These are phyloP conservation scores for Eucera pruinosa DNA, from an alignment of 2,888 invertebrate species.

Conservation along the genomic window DNA sequence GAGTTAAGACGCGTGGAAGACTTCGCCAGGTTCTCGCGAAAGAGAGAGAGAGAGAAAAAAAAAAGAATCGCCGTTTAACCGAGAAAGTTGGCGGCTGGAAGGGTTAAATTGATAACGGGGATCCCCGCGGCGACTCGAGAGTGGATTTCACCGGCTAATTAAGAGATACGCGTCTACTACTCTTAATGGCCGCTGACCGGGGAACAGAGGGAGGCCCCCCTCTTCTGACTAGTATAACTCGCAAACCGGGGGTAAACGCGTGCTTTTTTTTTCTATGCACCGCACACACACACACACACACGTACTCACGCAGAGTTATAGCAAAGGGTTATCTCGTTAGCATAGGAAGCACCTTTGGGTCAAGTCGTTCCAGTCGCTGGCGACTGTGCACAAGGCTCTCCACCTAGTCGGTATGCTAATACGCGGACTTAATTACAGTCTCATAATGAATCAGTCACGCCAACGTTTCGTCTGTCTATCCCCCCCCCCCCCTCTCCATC, in stretches of 20 bases:
- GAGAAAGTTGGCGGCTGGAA: constrained; percentile 61
- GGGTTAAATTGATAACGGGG: constrained; percentile 73
- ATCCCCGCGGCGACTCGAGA: constrained; percentile 29
- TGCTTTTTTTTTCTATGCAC: constrained; percentile 48
- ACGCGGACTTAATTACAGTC: constrained; percentile 78
- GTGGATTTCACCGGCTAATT: constrained; percentile 76
- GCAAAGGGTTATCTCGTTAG: constrained; percentile 75
- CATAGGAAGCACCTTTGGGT: constrained; percentile 75
- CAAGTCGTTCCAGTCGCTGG: constrained; percentile 73
- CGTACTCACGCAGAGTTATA: too few species aligned
- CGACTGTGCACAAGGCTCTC: constrained; percentile 42
- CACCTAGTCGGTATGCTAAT: constrained; percentile 78
- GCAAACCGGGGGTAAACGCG: constrained; percentile 60
- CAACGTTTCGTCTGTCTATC: constrained; percentile 37
- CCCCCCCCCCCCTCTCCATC: not conserved
- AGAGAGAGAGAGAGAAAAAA: not conserved
- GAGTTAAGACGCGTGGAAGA: too few species aligned
- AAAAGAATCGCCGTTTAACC: constrained; percentile 52
- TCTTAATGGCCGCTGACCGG: constrained; percentile 59
- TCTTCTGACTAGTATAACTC: constrained; percentile 57
- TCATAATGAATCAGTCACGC: constrained; percentile 81
- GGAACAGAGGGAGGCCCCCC: constrained; percentile 19
- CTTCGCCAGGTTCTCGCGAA: too few species aligned
- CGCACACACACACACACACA: constrained; percentile 3
- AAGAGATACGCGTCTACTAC: constrained; percentile 76